phyloP scores from a whole-genome alignment of 2,888 invertebrate genomes.

The Deilephila porcellus region DNA sequence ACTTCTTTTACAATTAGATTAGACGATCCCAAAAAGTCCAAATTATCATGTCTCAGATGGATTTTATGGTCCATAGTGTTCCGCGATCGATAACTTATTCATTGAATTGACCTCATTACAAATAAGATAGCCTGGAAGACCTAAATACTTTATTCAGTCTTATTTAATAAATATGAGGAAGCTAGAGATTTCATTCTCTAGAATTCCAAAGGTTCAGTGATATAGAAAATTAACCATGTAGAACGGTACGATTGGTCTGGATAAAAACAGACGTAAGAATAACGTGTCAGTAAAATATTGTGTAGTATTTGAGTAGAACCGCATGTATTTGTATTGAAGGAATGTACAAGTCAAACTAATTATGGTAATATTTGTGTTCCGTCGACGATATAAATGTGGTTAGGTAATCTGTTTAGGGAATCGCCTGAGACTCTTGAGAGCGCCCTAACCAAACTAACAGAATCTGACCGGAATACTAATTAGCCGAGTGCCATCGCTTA shows the following conservation, averaged over 20 bases:
- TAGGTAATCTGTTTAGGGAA: slow-evolving; percentile 80
- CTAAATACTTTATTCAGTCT: too few species aligned
- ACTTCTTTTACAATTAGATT: too few species aligned
- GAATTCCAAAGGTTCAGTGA: neutral
- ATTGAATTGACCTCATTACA: too few species aligned
- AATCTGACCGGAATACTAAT: slow-evolving; percentile 75
- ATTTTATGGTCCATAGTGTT: too few species aligned
- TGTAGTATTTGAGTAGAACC: slow-evolving; percentile 5
- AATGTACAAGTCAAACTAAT: slow-evolving; percentile 68
- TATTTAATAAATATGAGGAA: too few species aligned
- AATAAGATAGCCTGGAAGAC: too few species aligned
- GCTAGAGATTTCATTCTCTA: too few species aligned
- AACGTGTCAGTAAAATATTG: neutral
- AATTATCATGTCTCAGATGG: too few species aligned
- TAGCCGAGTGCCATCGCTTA: slow-evolving; percentile 52
- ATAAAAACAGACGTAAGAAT: neutral
- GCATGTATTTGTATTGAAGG: slow-evolving; percentile 35
- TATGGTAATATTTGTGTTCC: slow-evolving; percentile 78
- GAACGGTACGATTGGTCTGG: neutral
- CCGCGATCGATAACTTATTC: too few species aligned
- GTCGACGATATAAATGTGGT: slow-evolving; percentile 76
- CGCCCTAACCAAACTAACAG: slow-evolving; percentile 74
- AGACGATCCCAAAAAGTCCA: too few species aligned
- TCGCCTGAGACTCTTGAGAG: slow-evolving; percentile 71
- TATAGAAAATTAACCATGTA: neutral